phyloP scores from a whole-genome alignment of 2,888 invertebrate genomes.

The Lasioglossum malachurum region DNA sequence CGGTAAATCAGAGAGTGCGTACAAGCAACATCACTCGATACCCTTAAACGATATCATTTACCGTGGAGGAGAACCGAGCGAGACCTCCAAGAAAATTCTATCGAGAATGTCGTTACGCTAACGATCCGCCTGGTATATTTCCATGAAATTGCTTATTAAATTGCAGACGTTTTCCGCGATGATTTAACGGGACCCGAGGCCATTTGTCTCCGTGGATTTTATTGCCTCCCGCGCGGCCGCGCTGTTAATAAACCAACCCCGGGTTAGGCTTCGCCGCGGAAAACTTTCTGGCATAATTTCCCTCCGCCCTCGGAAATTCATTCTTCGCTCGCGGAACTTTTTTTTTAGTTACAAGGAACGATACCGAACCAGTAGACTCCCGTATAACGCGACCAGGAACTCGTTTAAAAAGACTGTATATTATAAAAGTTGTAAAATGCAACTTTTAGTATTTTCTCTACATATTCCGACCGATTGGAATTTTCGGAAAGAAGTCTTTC shows the following conservation, averaged over 20 bases:
- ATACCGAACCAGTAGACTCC: neutral
- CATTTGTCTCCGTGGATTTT: slow-evolving; percentile 82
- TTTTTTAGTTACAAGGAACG: neutral
- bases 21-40: slow-evolving; percentile 7
- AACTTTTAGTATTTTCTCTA: too few species aligned
- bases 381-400: too few species aligned
- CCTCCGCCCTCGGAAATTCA: neutral
- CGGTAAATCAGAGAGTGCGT: slow-evolving; percentile 1
- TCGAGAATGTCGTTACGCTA: slow-evolving; percentile 71
- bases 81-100: slow-evolving; percentile 55
- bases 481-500: too few species aligned
- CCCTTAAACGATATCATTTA: slow-evolving; percentile 15
- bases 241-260: slow-evolving; percentile 72
- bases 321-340: neutral
- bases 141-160: slow-evolving; percentile 84
- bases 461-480: too few species aligned
- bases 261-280: slow-evolving; percentile 55
- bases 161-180: slow-evolving; percentile 81
- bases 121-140: slow-evolving; percentile 76
- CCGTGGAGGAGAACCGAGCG: neutral
- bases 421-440: too few species aligned
- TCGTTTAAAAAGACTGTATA: too few species aligned
- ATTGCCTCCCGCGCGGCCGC: slow-evolving; percentile 67
- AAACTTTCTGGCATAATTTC: slow-evolving; percentile 72
- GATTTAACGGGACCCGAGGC: slow-evolving; percentile 80